Evolutionary conservation across 2,113 vertebrate genomes (phyloP).

Genomic region (Pachypanchax playfairii): DNA sequence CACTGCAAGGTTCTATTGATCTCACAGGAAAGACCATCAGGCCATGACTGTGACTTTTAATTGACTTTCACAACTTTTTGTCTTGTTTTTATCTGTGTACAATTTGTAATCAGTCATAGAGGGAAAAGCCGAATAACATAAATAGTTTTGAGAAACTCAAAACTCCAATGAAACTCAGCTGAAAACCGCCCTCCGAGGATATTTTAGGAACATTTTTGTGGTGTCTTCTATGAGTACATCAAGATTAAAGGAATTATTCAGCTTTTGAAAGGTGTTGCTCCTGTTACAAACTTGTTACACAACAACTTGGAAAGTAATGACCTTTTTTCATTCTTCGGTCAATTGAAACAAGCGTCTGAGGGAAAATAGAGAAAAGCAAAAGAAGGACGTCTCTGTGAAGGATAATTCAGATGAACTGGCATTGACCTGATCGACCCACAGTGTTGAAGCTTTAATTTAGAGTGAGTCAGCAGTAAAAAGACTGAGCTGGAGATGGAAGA

Average conservation of each 20-base stretch:
- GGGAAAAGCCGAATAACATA: too few relatives aligned
- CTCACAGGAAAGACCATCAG: not conserved
- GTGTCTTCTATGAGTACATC: constrained; percentile 5
- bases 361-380: constrained; percentile 9
- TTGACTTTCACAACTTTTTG: not conserved
- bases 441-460: constrained; percentile 45
- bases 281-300: constrained; percentile 11
- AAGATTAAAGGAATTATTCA: constrained; percentile 32
- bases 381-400: not conserved
- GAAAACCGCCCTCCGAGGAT: constrained; percentile 12
- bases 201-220: constrained; percentile 20
- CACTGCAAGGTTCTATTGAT: constrained; percentile 19
- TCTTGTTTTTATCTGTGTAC: too few relatives aligned
- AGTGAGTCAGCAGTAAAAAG: constrained; percentile 49
- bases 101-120: too few relatives aligned
- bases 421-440: constrained; percentile 25
- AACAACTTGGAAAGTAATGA: constrained; percentile 28
- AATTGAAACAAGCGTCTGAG: constrained; percentile 22
- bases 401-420: constrained; percentile 13
- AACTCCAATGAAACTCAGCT: not conserved
- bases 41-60: not conserved
- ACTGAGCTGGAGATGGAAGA: not conserved
- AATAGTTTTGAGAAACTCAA: not conserved
- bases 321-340: constrained; percentile 10
- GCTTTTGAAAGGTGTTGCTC: constrained; percentile 24